Percentiles rank a stretch among this genome's conserved stretches.
Conservation (phyloP, 2,888 invertebrate species). For the Kryphioiulus occultus region DNA sequence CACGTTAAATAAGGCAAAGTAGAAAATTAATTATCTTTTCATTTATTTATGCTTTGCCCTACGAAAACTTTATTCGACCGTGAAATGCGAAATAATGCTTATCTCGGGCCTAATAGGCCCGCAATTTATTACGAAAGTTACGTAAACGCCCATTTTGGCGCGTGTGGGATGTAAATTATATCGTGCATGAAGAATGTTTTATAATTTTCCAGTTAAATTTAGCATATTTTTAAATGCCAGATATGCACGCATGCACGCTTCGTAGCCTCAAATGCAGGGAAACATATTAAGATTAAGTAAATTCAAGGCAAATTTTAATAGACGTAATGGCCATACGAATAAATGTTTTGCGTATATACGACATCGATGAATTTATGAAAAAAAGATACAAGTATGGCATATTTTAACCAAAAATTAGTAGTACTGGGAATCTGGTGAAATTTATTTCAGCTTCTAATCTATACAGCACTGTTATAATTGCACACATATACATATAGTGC, state of each 20-base stretch:
- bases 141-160: constrained; percentile 25
- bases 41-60: not conserved
- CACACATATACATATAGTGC: constrained; percentile 22
- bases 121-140: constrained; percentile 1
- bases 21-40: not conserved
- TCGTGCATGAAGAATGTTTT: constrained; percentile 11
- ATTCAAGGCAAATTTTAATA: not conserved
- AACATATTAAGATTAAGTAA: constrained; percentile 16
- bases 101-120: not conserved
- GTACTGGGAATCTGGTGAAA: not conserved
- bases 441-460: constrained; percentile 42
- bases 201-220: constrained; percentile 27
- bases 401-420: not conserved
- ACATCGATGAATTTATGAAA: not conserved
- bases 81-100: constrained; percentile 32
- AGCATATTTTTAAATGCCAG: constrained; percentile 31
- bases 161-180: constrained; percentile 17
- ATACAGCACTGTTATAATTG: not conserved
- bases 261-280: constrained; percentile 32
- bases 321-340: not conserved
- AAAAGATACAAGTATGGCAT: not conserved
- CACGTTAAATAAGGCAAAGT: not conserved
- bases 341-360: not conserved
- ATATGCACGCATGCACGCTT: constrained; percentile 40
- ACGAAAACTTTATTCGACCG: constrained; percentile 17